Percentiles rank a stretch among this genome's conserved stretches.
Conservation (phyloP, 2,113 vertebrate species). For the Choloepus hoffmanni region DNA sequence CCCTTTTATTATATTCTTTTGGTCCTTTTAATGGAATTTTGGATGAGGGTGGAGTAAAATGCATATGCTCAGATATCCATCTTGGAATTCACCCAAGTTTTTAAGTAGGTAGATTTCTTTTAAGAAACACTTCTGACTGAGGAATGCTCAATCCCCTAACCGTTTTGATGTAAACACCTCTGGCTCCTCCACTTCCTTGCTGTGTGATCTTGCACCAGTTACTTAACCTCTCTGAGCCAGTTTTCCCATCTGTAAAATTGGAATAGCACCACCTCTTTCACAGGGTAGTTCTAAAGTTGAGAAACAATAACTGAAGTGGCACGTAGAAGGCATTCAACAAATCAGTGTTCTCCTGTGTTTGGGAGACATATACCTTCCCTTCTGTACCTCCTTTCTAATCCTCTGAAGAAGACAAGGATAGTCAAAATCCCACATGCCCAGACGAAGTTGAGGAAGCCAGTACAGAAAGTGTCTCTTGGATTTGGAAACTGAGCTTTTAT, state of each 20-base stretch:
- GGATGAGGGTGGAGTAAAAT: background rate
- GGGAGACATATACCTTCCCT: background rate
- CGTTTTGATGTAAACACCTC: background rate
- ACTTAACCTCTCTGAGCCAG: background rate
- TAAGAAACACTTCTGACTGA: background rate
- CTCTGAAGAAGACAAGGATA: background rate
- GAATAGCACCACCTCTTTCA: background rate
- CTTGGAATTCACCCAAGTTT: constrained; percentile 29
- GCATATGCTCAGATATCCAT: background rate
- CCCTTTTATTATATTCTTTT: background rate
- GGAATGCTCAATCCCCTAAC: background rate
- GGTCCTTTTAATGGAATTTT: constrained; percentile 46
- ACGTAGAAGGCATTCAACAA: background rate
- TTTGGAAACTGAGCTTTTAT: background rate
- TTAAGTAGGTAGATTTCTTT: constrained; percentile 22
- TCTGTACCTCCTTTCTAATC: background rate
- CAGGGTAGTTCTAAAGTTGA: background rate
- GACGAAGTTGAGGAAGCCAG: background rate
- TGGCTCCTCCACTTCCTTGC: background rate
- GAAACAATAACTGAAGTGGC: background rate
- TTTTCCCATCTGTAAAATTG: constrained; percentile 52
- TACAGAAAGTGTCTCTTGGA: background rate
- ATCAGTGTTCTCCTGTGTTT: background rate
- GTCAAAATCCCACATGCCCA: background rate
- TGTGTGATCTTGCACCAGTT: background rate